Evolutionary conservation across 2,113 vertebrate species (phyloP).

Genomic region (Cathartes aura): DNA sequence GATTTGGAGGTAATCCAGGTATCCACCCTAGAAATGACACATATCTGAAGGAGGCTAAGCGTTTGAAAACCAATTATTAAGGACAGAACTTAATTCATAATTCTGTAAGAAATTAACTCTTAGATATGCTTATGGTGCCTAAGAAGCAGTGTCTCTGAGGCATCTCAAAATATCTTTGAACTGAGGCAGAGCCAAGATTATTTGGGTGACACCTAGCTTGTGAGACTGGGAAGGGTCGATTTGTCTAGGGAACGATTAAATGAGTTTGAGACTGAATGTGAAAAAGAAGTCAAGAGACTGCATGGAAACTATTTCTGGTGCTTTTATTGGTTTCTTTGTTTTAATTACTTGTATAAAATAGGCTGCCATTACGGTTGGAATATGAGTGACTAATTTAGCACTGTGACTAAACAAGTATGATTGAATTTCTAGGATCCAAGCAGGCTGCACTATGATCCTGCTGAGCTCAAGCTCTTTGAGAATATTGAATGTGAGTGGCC

Average conservation of each 20-base stretch:
- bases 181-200: background rate
- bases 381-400: background rate
- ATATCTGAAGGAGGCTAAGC: background rate
- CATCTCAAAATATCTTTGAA: background rate
- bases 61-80: background rate
- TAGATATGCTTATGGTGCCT: background rate
- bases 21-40: background rate
- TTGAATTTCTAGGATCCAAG: constrained; percentile 86
- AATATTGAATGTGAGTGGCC: constrained; percentile 99
- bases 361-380: background rate
- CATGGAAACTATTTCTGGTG: background rate
- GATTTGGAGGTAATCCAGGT: background rate
- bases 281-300: background rate
- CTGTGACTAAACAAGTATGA: background rate
- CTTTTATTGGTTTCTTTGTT: background rate
- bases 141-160: background rate
- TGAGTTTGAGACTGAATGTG: background rate
- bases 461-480: constrained; percentile 97
- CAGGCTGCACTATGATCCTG: constrained; percentile 95
- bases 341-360: background rate
- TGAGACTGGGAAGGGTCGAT: background rate
- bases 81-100: background rate
- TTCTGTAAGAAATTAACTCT: background rate
- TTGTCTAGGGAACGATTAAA: background rate
- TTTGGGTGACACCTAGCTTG: background rate